Conservation (phyloP, 2,888 invertebrate genomes). For the Empis stercorea region DNA sequence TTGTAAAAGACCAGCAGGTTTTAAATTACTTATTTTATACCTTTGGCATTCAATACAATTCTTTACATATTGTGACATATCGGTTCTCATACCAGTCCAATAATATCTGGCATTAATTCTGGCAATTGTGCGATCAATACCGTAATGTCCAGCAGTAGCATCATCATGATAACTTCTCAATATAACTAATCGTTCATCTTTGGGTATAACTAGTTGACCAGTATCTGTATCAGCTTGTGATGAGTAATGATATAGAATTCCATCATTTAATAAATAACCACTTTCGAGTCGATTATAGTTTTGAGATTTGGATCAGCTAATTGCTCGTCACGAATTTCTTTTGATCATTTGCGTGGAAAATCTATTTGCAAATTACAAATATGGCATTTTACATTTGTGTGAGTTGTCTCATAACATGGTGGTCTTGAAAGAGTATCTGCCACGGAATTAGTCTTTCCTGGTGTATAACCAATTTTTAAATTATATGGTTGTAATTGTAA, state of each 20-base stretch:
- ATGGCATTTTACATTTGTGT: conserved; percentile 1
- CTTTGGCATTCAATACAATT: too few species aligned
- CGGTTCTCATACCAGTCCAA: neutral
- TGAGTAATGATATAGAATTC: neutral
- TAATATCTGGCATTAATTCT: neutral
- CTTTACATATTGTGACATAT: too few species aligned
- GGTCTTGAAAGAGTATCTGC: too few species aligned
- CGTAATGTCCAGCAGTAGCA: too few species aligned
- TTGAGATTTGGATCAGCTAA: too few species aligned
- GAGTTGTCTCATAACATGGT: conserved; percentile 1
- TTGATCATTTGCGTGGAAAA: conserved; percentile 11
- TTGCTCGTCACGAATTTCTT: too few species aligned
- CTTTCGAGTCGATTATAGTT: neutral
- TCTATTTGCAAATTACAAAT: conserved; percentile 9
- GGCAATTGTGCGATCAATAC: too few species aligned
- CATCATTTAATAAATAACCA: neutral
- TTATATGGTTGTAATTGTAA: too few species aligned
- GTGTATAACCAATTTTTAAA: too few species aligned
- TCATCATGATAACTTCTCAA: neutral
- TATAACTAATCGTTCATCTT: neutral
- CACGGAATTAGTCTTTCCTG: too few species aligned
- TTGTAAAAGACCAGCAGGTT: too few species aligned
- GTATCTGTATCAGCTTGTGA: neutral
- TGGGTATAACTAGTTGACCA: neutral
- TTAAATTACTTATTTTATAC: neutral